Base-by-base conservation (phyloP, 2,888 invertebrate species). In the Coleophora deauratella region DNA sequence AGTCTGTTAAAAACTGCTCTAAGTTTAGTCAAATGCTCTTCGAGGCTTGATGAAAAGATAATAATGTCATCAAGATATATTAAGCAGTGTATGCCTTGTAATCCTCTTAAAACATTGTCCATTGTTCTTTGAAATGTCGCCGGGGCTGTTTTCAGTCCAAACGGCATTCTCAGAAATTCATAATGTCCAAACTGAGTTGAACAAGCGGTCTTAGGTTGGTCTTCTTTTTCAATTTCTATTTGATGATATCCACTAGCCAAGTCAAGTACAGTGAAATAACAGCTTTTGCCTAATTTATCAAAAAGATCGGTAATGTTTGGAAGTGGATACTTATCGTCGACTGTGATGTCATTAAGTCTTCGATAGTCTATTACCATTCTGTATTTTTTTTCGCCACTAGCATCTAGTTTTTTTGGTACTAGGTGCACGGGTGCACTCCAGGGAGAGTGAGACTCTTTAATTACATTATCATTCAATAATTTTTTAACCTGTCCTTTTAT, bases 61-160 rank as follows among this genome's bases (percentile, higher is more conserved):
- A n/a, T n/a, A 1, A 65, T 58, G 33, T 65, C 66, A 35, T 65
- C 63, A 0, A 63, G 14, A 37, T 65, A 66, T 1, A 57, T 55
- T 1, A 57, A 21, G 31, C 57, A 54, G 0, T 45, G 45, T 9
- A 36, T 7, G 11, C 11, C 11, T 38, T 46, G 44, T 12, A 50
- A 27, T 7, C 47, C 47, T 38, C 45, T 44, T 30, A 49, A 31
- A 2, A 51, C 37, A 28, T 46, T 51, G n/a, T 49, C 46, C 47
- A 50, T 53, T 0, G 40, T 10, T 13, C 48, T 38, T 36, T 53
- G 51, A 27, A 51, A 51, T 3, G 48, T 53, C 0, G 47, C 35
- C 8, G 33, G 33, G 11, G 33, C 9, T 8, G 9, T 33, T 33
- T 33, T 33, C n/a, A 33, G 12, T n/a, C 33, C 33, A 9, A 33